Evolutionary conservation across 2,888 invertebrate genomes (phyloP), one percentile per base, ranked within the genome.

Genomic region (Trachelus iudaicus): DNA sequence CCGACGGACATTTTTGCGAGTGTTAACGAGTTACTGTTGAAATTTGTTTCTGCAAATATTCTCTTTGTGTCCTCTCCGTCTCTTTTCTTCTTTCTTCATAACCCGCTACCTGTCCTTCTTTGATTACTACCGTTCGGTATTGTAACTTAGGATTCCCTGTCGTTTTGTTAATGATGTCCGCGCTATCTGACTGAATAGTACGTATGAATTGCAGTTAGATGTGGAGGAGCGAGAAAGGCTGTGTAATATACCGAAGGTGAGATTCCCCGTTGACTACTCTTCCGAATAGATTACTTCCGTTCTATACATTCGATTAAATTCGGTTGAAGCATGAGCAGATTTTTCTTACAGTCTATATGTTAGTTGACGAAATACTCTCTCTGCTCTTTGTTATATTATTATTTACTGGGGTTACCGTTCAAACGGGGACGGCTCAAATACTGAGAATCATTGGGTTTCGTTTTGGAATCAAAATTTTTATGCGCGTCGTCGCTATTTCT

Each of bases 191-290:
- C 86, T 89, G 90, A 89, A 90, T 85, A 87, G 88, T 88, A 87
- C 86, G 87, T 90, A 87, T 90, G 85, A 90, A 90, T 91, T 91
- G 83, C 89, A 90, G 90, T 91, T 91, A 90, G 90, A 90, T 89
- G 89, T 90, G 89, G 91, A 91, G 90, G 91, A 91, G 89, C 91
- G 91, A 90, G 90, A 91, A 89, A 90, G 90, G 91, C 90, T 91
- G 89, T 91, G 90, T 90, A 91, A 91, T 90, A 90, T 90, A 90
- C 90, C 90, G 86, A 90, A 90, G 90, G 90, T 90, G 88, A 90
- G 89, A 88, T 82, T 84, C 85, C 87, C 83, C 83, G 85, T 81
- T 85, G 83, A 86, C 80, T 83, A 81, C 82, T 33, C 34, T 69
- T 77, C 30, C 69, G 75, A 69, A 33, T 78, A 37, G 23, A 71